Evolutionary conservation across 2,797 vertebrate species (phyloP), one percentile per base, ranked within the genome.

Genomic region (Diplodus sargus): DNA sequence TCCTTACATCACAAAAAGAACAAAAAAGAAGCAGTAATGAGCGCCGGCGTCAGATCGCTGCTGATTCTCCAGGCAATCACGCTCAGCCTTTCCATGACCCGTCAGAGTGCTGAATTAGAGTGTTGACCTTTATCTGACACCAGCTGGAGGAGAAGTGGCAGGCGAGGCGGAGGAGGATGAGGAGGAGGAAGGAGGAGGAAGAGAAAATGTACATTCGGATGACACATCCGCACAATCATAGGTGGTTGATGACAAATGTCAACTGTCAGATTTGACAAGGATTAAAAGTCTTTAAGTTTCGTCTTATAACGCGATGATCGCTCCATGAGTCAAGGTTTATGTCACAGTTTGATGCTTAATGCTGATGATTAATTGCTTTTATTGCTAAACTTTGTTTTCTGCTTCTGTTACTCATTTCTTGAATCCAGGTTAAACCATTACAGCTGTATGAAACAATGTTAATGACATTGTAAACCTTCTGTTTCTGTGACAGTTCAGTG

Each of bases 61-160:
- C n/a, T 20, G 14, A 20, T 20, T 65, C 17, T 43, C 8, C 25
- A 28, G 45, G 28, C 58, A 4, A 39, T 57, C 58, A 49, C 2
- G 20, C 42, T n/a, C 28, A 4, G 30, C 47, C 20, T 76, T 47
- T 20, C 42, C 18, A n/a, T 48, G 45, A 67, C 56, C 65, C 61
- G 64, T 70, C 65, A 81, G 16, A 67, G 42, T 23, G 23, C 28
- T 56, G 48, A 78, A 64, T 74, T 61, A 74, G 61, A 86, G 47
- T 1, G 60, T 23, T 84, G 81, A 78, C 75, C 63, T 82, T 85
- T 74, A 65, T 47, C 54, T 53, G 39, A 84, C 76, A 73, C 47
- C 45, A n/a, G 28, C 39, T 49, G 7, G 5, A 23, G 53, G 70
- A 34, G 16, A 45, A 66, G 65, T 54, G 73, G 70, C 59, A 10